A percentile compares a stretch with the other conserved stretches of the same genome.
Conservation (phyloP, 2,888 invertebrate genomes). For the Rugalucina vietnamica region DNA sequence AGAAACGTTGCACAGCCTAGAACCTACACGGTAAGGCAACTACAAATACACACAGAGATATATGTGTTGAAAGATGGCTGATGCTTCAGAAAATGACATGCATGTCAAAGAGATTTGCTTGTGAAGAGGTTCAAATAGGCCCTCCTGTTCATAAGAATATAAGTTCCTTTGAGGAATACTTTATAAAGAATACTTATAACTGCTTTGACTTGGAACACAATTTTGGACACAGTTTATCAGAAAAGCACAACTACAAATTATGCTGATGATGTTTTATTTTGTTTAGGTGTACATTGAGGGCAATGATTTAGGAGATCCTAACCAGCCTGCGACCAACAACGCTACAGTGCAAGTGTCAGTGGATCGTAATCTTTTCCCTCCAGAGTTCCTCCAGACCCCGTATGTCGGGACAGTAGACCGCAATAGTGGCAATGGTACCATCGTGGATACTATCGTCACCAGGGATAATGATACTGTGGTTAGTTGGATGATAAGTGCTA, state of each 20-base stretch:
- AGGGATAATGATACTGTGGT: slow-evolving; percentile 62
- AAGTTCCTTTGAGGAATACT: too few species aligned
- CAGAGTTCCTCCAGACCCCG: slow-evolving; percentile 54
- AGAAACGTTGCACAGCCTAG: slow-evolving; percentile 46
- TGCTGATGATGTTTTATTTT: background rate
- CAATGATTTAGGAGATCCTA: slow-evolving; percentile 62
- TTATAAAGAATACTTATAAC: too few species aligned
- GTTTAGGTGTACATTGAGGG: slow-evolving; percentile 57
- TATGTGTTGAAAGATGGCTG: too few species aligned
- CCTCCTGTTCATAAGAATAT: too few species aligned
- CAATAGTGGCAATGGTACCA: slow-evolving; percentile 29
- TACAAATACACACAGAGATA: too few species aligned
- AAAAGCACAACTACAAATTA: background rate
- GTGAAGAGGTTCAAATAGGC: too few species aligned
- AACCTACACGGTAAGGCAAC: slow-evolving; percentile 52
- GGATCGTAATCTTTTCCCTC: slow-evolving; percentile 54
- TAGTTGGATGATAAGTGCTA: slow-evolving; percentile 26
- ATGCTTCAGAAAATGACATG: too few species aligned
- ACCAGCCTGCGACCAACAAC: slow-evolving; percentile 39
- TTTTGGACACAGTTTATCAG: background rate
- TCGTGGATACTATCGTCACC: slow-evolving; percentile 38
- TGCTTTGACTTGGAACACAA: too few species aligned
- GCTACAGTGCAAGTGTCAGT: slow-evolving; percentile 56
- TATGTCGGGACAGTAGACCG: slow-evolving; percentile 57
- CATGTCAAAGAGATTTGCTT: too few species aligned